A percentile compares a stretch with the other conserved stretches of the same genome.
Evolutionary conservation across 2,888 invertebrate genomes (phyloP).

Genomic region (Imbricaverruca yamaguchii): DNA sequence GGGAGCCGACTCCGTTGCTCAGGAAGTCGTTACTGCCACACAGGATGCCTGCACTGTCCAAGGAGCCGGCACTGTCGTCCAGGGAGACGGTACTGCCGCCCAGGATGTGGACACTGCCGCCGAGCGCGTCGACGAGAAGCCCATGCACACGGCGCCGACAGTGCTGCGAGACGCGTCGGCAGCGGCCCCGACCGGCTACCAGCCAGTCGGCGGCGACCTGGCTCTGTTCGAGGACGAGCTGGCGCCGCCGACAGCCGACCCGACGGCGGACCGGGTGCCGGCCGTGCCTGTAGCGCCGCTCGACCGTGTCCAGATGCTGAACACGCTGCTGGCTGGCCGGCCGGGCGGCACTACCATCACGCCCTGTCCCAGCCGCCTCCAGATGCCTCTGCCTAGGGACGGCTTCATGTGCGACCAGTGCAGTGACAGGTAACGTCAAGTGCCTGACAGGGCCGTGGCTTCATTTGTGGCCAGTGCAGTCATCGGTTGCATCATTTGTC

Average conservation of each 20-base stretch:
- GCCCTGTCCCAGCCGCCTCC: slow-evolving; percentile 19
- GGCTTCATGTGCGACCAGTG: slow-evolving; percentile 23
- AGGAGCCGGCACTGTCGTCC: too few species aligned
- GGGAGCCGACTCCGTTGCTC: too few species aligned
- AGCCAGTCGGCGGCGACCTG: not conserved
- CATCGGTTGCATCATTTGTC: too few species aligned
- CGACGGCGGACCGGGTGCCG: not conserved
- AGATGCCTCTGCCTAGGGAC: slow-evolving; percentile 20
- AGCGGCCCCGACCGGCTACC: too few species aligned
- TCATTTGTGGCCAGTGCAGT: too few species aligned
- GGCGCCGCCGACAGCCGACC: not conserved
- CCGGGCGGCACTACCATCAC: not conserved
- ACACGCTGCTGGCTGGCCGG: not conserved
- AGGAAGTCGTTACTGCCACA: too few species aligned
- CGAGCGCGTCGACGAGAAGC: too few species aligned
- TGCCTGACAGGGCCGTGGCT: too few species aligned
- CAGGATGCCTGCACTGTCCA: too few species aligned
- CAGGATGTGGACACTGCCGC: not conserved
- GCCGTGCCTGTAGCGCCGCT: not conserved
- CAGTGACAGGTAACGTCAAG: not conserved
- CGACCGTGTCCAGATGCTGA: not conserved
- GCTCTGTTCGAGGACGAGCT: not conserved
- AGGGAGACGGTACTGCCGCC: not conserved
- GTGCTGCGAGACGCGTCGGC: too few species aligned
- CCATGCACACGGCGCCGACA: too few species aligned